These are phyloP conservation scores for Drosophila nr. medialis DNA, from an alignment of 2,888 invertebrate genomes.

Conservation along the genomic window DNA sequence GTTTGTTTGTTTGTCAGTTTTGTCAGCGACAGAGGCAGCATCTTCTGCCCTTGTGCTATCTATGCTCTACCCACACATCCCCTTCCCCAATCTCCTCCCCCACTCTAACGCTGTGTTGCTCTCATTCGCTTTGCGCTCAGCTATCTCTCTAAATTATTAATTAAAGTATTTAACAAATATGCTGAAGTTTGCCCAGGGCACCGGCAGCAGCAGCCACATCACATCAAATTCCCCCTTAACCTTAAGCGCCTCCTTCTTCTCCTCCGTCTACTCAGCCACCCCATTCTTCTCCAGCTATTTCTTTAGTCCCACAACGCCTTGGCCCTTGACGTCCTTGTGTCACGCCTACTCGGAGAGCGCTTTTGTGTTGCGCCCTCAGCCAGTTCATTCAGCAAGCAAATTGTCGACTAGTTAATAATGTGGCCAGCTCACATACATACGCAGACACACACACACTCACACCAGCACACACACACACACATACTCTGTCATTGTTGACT, in stretches of 20 bases:
- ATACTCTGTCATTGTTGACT: slow-evolving; percentile 60
- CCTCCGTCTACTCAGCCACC: too few species aligned
- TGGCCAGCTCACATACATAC: slow-evolving; percentile 50
- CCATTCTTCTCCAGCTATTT: background rate
- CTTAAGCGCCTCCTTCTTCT: background rate
- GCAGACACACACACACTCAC: background rate
- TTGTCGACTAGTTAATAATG: slow-evolving; percentile 73
- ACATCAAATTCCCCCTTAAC: slow-evolving; percentile 10
- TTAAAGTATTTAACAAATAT: slow-evolving; percentile 83
- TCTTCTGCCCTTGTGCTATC: background rate
- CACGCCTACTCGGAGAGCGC: slow-evolving; percentile 42
- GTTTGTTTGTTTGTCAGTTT: slow-evolving; percentile 45
- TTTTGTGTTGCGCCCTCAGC: slow-evolving; percentile 32
- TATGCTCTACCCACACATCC: background rate
- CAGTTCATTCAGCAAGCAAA: slow-evolving; percentile 69
- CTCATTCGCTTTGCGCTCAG: background rate
- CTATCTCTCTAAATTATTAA: slow-evolving; percentile 81
- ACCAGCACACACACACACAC: background rate
- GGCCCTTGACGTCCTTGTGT: slow-evolving; percentile 23
- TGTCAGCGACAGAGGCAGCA: slow-evolving; percentile 44
- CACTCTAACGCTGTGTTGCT: background rate
- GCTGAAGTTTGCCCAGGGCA: slow-evolving; percentile 70
- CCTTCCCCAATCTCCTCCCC: background rate
- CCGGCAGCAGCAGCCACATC: slow-evolving; percentile 27
- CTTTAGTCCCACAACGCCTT: slow-evolving; percentile 26